These are phyloP conservation scores for Halcyon smyrnensis DNA, from an alignment of 2,797 vertebrate species.

Conservation along the genomic window DNA sequence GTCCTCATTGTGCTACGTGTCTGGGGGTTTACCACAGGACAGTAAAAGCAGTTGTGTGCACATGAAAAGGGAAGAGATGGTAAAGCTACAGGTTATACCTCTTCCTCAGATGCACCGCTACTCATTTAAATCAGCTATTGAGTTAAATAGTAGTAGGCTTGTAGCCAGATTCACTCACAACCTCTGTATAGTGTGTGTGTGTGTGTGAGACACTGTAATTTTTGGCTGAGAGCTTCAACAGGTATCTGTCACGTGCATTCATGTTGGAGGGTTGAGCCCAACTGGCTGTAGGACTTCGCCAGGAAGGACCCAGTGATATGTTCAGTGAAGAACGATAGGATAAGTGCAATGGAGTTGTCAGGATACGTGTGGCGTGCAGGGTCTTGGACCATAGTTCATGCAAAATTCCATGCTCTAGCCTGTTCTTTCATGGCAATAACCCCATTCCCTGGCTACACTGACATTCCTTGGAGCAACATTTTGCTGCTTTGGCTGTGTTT, in stretches of 20 bases:
- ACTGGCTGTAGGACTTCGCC: neutral
- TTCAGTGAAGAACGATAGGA: neutral
- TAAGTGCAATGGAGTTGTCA: neutral
- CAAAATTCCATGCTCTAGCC: neutral
- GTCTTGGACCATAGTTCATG: rapidly evolving
- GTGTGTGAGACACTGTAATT: too few relatives aligned
- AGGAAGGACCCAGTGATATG: neutral
- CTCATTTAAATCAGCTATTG: rapidly evolving
- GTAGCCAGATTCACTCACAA: neutral
- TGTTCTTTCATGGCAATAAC: neutral
- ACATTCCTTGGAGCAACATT: neutral
- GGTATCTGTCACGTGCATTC: neutral
- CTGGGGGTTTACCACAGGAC: neutral
- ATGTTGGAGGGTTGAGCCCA: neutral
- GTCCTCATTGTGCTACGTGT: rapidly evolving
- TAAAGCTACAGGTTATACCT: neutral
- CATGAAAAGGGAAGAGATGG: neutral
- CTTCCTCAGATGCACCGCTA: neutral
- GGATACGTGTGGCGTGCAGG: rapidly evolving
- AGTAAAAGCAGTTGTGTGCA: neutral
- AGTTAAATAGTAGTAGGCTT: neutral
- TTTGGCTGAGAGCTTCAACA: neutral
- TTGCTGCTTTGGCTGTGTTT: neutral
- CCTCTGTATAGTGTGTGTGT: rapidly evolving
- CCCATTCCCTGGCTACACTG: neutral